A percentile compares a stretch with the other conserved stretches of the same genome.
phyloP scores from a whole-genome alignment of 2,888 invertebrate species.

The Philaethria dido region DNA sequence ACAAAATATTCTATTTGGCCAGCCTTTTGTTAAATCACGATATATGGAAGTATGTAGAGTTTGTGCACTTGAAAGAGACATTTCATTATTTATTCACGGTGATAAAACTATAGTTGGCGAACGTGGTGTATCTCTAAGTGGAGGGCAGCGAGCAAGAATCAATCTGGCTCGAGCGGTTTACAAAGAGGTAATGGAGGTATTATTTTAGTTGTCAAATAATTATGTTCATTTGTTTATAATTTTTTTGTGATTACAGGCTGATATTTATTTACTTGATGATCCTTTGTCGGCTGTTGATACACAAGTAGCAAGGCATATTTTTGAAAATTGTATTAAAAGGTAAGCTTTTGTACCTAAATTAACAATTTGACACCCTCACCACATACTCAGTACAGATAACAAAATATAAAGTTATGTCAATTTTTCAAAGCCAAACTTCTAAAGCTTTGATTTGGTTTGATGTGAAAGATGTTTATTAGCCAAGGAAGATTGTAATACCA shows the following conservation, averaged over 20 bases:
- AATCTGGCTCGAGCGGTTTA: constrained; percentile 87
- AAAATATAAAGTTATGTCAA: not conserved
- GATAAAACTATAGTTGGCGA: constrained; percentile 94
- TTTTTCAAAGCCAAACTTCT: not conserved
- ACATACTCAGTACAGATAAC: not conserved
- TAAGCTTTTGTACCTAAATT: constrained; percentile 48
- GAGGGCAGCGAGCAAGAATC: constrained; percentile 90
- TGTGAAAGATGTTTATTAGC: not conserved
- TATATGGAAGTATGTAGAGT: constrained; percentile 88
- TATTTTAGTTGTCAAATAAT: not conserved
- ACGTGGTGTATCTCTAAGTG: constrained; percentile 91
- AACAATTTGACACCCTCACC: no score
- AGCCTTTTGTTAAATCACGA: constrained; percentile 82
- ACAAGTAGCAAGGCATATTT: constrained; percentile 87
- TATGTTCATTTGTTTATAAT: not conserved
- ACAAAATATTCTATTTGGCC: constrained; percentile 96
- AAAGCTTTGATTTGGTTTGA: not conserved
- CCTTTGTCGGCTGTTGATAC: constrained; percentile 90
- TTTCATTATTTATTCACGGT: constrained; percentile 89
- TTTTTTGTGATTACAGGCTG: constrained; percentile 77
- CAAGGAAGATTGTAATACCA: no score
- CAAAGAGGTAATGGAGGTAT: constrained; percentile 64
- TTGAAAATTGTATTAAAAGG: constrained; percentile 86
- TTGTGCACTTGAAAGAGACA: constrained; percentile 89
- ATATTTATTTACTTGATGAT: constrained; percentile 90